Conservation (phyloP, 2,113 vertebrate genomes). For the Poecilia latipinna region DNA sequence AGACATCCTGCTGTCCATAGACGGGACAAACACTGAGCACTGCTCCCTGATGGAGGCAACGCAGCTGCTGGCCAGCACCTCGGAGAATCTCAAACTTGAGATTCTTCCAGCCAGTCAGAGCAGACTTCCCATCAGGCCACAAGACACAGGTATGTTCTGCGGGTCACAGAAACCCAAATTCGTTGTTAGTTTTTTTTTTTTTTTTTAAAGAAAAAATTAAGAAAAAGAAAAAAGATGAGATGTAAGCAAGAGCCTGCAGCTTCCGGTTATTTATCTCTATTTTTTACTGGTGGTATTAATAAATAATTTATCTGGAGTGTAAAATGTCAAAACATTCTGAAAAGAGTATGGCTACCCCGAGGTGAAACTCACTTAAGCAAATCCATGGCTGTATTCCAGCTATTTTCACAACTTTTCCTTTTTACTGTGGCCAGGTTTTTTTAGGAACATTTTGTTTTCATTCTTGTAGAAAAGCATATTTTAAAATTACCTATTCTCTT, state of each 20-base stretch:
- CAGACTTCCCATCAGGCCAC: slow-evolving; percentile 83
- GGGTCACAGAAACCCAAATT: not conserved
- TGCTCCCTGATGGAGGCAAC: slow-evolving; percentile 93
- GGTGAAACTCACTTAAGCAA: not conserved
- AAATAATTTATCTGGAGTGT: not conserved
- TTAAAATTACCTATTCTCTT: not conserved
- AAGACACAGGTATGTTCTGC: slow-evolving; percentile 87
- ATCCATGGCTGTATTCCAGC: too few relatives aligned
- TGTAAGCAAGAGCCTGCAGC: not conserved
- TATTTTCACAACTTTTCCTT: too few relatives aligned
- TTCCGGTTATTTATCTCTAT: not conserved
- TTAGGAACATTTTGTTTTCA: not conserved
- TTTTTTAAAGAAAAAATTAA: not conserved
- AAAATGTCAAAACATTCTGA: slow-evolving; percentile 10
- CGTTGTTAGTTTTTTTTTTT: too few relatives aligned
- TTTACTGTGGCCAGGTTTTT: too few relatives aligned
- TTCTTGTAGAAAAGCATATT: not conserved
- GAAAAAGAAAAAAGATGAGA: not conserved
- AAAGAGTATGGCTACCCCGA: not conserved
- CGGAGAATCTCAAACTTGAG: slow-evolving; percentile 89
- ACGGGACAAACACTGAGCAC: slow-evolving; percentile 92
- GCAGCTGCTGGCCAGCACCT: slow-evolving; percentile 88
- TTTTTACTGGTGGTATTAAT: not conserved
- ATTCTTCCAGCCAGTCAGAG: slow-evolving; percentile 88
- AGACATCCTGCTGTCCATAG: slow-evolving; percentile 92